Base-by-base conservation (phyloP, 2,888 invertebrate genomes). In the Epinotia nisella region DNA sequence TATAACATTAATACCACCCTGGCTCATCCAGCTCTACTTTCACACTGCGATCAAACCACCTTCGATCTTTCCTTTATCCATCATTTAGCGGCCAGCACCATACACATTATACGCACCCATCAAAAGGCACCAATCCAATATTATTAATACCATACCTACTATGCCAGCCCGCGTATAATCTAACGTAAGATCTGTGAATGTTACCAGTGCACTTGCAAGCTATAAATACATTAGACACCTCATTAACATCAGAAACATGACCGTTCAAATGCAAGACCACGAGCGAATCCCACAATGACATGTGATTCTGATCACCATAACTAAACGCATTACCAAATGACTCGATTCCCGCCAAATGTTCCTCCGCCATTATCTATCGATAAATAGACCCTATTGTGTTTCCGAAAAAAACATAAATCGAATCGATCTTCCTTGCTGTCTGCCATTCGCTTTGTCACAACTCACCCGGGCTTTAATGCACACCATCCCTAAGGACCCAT, bases 231-330 rank as follows among this genome's bases (percentile, higher is more conserved):
- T 24, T 62, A 62, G 49, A 2, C 55, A 55, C 55, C n/a, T 55
- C 24, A 53, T 69, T 53, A 45, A 62, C 62, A 45, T 19, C 61
- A 62, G 55, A 62, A 66, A 56, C 70, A 70, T n/a, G 41, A 51
- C 53, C 53, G 53, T 41, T 24, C 24, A 55, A 61, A 58, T n/a
- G 51, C n/a, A 21, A 41, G 1, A 17, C 17, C 61, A 21, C 55
- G 39, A 56, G 49, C 53, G 68, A 64, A 53, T 64, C 51, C 81
- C 84, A 87, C 85, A 82, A n/a, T 85, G 86, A 90, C 92, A 92
- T 92, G 87, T 92, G 92, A 92, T 90, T 90, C 84, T 90, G 92
- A 92, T 91, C 88, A 87, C 91, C 92, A 89, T 91, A 89, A 84
- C 92, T 89, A 92, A 93, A 92, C 91, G 83, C 91, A 88, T 91